phyloP scores from a whole-genome alignment of 2,797 vertebrate species.

The Acrossocheilus wenchowensis region DNA sequence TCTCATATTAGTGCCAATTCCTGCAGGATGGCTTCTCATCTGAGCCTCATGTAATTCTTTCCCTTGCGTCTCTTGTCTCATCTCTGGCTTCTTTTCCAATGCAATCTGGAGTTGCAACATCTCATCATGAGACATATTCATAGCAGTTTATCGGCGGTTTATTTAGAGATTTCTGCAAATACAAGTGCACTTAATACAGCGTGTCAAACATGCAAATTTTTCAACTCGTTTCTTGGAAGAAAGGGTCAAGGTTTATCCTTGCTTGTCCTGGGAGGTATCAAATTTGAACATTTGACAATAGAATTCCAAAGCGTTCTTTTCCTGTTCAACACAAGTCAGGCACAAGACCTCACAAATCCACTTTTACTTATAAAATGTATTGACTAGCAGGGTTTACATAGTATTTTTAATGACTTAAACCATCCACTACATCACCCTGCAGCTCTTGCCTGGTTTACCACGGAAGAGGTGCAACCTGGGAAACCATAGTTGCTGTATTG shows the following conservation, averaged over 20 bases:
- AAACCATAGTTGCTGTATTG: background rate
- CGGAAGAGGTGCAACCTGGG: background rate
- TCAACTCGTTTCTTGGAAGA: background rate
- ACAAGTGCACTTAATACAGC: background rate
- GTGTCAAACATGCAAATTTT: slow-evolving; percentile 1
- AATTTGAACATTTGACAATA: background rate
- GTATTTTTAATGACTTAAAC: background rate
- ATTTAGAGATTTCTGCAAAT: background rate
- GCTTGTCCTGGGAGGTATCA: background rate
- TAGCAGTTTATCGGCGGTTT: background rate
- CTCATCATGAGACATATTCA: background rate
- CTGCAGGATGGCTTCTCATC: background rate
- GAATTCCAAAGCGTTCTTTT: background rate
- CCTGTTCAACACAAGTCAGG: background rate
- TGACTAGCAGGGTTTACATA: background rate
- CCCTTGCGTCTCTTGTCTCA: background rate
- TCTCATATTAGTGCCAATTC: background rate
- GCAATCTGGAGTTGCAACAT: slow-evolving; percentile 10
- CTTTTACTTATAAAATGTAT: background rate
- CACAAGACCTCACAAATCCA: background rate
- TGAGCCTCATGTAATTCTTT: background rate
- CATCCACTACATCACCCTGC: background rate
- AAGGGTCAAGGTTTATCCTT: background rate
- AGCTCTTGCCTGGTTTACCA: background rate
- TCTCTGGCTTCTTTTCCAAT: slow-evolving; percentile 8